Evolutionary conservation across 2,113 vertebrate species (phyloP).

Genomic region (Clinocottus analis): DNA sequence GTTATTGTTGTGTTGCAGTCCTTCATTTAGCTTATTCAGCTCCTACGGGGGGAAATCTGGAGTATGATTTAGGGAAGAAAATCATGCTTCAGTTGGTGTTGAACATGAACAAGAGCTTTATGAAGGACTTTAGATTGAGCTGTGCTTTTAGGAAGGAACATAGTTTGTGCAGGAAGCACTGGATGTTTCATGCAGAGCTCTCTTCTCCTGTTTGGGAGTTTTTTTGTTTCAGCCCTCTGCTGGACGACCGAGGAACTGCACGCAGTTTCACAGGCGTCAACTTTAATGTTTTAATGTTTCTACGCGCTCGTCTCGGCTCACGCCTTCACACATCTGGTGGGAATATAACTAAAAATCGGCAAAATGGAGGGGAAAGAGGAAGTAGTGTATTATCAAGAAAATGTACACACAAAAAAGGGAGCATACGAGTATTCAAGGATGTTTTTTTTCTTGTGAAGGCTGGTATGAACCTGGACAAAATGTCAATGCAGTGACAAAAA

Average conservation of each 20-base stretch:
- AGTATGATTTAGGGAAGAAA: constrained; percentile 23
- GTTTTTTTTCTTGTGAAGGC: not conserved
- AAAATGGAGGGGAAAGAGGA: not conserved
- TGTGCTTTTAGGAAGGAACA: not conserved
- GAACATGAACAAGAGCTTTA: not conserved
- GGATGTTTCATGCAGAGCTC: constrained; percentile 7
- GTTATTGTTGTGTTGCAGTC: no score
- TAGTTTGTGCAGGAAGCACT: not conserved
- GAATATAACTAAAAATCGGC: not conserved
- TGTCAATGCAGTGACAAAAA: not conserved
- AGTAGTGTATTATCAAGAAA: not conserved
- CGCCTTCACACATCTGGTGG: not conserved
- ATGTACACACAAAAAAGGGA: not conserved
- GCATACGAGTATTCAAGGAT: not conserved
- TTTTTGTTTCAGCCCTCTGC: constrained; percentile 61
- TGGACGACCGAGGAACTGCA: constrained; percentile 58
- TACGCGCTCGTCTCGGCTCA: not conserved
- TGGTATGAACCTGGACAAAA: not conserved
- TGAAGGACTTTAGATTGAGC: not conserved
- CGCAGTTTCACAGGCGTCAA: not conserved
- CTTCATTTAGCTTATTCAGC: constrained; percentile 35
- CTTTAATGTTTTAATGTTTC: constrained; percentile 1
- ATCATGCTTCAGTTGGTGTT: not conserved
- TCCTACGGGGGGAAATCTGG: not conserved
- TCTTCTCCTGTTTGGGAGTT: not conserved